These are phyloP conservation scores for Pseudobourletiella spinata DNA, from an alignment of 1,140 invertebrate genomes.

Conservation along the genomic window DNA sequence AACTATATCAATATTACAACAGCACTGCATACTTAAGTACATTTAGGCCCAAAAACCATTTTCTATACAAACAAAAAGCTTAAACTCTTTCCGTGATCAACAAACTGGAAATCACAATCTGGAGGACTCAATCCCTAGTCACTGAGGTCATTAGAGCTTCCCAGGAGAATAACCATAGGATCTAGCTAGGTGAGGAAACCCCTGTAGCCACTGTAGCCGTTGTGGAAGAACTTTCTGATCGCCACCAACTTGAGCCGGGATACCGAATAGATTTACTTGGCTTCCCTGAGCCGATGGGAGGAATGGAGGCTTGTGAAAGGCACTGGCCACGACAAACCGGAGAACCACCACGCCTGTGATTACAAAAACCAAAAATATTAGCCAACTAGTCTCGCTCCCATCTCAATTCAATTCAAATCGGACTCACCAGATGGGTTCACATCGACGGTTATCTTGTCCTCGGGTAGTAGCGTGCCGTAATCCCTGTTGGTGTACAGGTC, in stretches of 20 bases:
- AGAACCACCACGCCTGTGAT: constrained; percentile 35
- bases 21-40: no score
- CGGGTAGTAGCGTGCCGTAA: constrained; percentile 69
- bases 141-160: neutral
- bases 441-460: constrained; percentile 82
- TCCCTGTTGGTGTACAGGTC: constrained; percentile 42
- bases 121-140: neutral
- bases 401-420: no score
- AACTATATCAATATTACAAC: no score
- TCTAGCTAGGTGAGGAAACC: constrained; percentile 22
- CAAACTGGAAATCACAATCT: neutral
- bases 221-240: constrained; percentile 23
- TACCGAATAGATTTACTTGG: constrained; percentile 22
- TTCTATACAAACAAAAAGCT: no score
- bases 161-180: constrained; percentile 15
- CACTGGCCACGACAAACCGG: constrained; percentile 31
- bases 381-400: no score
- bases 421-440: constrained; percentile 75
- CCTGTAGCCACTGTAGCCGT: constrained; percentile 29
- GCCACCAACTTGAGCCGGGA: constrained; percentile 17
- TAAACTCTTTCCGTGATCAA: no score
- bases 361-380: neutral
- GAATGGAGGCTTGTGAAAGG: constrained; percentile 20
- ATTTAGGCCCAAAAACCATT: no score
- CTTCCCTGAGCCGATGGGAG: constrained; percentile 7